Evolutionary conservation across 2,113 vertebrate genomes (phyloP).

Genomic region (Cyanoderma ruficeps): DNA sequence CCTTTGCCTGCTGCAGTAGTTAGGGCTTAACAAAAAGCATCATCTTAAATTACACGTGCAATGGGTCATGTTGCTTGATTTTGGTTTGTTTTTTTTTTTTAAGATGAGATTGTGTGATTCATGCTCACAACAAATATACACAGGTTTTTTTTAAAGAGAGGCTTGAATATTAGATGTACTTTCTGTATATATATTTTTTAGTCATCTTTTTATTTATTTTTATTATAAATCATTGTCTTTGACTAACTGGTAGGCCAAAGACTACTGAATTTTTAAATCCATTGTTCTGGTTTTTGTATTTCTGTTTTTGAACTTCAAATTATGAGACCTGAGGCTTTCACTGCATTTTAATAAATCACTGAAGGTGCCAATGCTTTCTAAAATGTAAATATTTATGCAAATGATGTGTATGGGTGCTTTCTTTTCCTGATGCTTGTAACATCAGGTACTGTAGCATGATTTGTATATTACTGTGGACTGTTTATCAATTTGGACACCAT

Average conservation of each 20-base stretch:
- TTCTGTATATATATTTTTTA: constrained; percentile 83
- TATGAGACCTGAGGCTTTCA: constrained; percentile 42
- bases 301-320: constrained; percentile 45
- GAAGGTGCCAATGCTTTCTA: constrained; percentile 57
- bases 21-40: constrained; percentile 29
- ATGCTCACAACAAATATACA: constrained; percentile 45
- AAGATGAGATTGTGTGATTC: constrained; percentile 26
- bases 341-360: constrained; percentile 42
- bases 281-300: not conserved
- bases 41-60: constrained; percentile 64
- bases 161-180: constrained; percentile 77
- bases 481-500: not conserved
- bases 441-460: constrained; percentile 21
- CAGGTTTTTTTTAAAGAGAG: constrained; percentile 51
- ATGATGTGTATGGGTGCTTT: not conserved
- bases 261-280: constrained; percentile 55
- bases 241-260: constrained; percentile 79
- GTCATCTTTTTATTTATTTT: constrained; percentile 88
- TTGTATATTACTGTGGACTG: constrained; percentile 36
- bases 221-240: constrained; percentile 70
- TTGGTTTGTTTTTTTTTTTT: not conserved
- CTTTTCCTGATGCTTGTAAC: not conserved
- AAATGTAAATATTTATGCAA: constrained; percentile 51
- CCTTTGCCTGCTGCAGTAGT: constrained; percentile 5
- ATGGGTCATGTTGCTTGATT: constrained; percentile 49